Percentiles rank a stretch among this genome's conserved stretches.
Evolutionary conservation across 2,113 vertebrate species (phyloP).

Genomic region (Myxocyprinus asiaticus): DNA sequence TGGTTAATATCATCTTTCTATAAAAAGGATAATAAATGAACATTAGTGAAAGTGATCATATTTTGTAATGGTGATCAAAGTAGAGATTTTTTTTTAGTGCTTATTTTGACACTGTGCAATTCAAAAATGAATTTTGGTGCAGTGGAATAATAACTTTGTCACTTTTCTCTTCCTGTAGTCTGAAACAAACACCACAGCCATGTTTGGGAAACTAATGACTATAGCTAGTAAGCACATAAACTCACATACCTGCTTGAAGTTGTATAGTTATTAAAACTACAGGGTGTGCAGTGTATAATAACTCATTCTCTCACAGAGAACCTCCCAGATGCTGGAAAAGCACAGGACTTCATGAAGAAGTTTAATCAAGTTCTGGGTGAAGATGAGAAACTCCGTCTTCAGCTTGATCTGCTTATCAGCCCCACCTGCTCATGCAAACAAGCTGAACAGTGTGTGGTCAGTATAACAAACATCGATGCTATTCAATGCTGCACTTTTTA

Average conservation of each 20-base stretch:
- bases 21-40: no score
- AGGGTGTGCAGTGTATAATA: neutral
- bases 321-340: conserved; percentile 95
- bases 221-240: conserved; percentile 88
- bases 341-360: conserved; percentile 99
- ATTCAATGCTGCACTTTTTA: neutral
- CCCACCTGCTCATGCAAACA: conserved; percentile 98
- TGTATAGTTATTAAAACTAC: neutral
- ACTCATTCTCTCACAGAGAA: conserved; percentile 78
- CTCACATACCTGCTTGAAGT: neutral
- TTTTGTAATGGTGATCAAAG: no score
- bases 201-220: conserved; percentile 97
- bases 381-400: conserved; percentile 91
- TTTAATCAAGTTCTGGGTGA: conserved; percentile 98
- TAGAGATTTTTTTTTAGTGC: no score
- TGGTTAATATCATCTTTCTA: no score
- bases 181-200: conserved; percentile 91
- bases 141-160: neutral
- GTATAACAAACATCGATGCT: conserved; percentile 52
- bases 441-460: conserved; percentile 97
- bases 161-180: conserved; percentile 73
- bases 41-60: no score
- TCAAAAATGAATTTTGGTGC: no score
- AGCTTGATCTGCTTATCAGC: conserved; percentile 93
- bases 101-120: no score